These are phyloP conservation scores for Encarsia formosa DNA, from an alignment of 2,888 invertebrate species.

Conservation along the genomic window DNA sequence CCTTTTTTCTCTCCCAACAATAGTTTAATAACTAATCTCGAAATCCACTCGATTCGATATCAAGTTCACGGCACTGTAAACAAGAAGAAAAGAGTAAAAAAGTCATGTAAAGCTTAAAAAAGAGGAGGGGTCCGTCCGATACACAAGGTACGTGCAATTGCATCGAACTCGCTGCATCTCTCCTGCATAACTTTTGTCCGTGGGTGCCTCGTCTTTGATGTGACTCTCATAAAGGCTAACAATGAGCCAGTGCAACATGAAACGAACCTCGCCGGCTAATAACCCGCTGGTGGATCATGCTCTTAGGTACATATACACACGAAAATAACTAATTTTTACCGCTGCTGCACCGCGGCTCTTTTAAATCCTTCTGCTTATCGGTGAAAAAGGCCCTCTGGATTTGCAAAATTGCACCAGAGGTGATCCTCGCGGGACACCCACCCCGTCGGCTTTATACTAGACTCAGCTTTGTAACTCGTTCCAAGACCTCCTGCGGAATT, in stretches of 20 bases:
- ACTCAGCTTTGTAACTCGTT: no score
- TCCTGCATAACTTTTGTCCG: slow-evolving; percentile 1
- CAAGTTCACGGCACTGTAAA: slow-evolving; percentile 7
- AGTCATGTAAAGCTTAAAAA: no score
- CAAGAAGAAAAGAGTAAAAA: no score
- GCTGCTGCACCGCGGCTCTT: slow-evolving; percentile 4
- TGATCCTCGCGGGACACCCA: no score
- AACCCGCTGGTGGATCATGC: slow-evolving; percentile 42
- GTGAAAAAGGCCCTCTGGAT: no score
- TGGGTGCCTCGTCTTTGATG: slow-evolving; percentile 40
- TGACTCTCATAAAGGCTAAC: slow-evolving; percentile 47
- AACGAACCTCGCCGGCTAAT: slow-evolving; percentile 50
- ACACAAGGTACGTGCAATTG: slow-evolving; percentile 20
- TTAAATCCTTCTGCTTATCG: slow-evolving; percentile 14
- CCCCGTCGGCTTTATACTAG: no score
- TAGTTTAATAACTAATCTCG: no score
- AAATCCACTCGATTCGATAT: no score
- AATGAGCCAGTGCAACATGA: slow-evolving; percentile 48
- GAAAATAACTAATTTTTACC: slow-evolving; percentile 48
- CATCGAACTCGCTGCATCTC: slow-evolving; percentile 19
- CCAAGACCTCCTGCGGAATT: no score
- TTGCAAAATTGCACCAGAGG: no score
- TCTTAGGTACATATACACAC: slow-evolving; percentile 40
- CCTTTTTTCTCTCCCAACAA: no score
- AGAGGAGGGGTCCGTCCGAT: background rate